Conservation (phyloP, 2,797 vertebrate genomes). For the Tolypeutes matacus region DNA sequence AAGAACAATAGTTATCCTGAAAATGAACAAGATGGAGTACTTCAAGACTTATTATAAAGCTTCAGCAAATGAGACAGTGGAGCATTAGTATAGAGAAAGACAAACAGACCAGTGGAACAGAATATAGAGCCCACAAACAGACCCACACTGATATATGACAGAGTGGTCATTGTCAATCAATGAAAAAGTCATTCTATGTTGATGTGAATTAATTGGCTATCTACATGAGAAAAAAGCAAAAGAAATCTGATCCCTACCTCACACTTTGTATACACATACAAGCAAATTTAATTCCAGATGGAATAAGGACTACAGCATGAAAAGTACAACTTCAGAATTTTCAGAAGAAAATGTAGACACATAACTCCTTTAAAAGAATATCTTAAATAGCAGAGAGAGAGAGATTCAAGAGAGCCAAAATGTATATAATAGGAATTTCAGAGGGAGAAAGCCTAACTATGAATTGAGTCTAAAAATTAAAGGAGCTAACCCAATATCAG, state of each 20-base stretch:
- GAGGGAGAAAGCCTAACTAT: background rate
- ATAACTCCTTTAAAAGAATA: background rate
- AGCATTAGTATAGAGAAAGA: background rate
- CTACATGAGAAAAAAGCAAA: background rate
- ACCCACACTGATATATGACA: background rate
- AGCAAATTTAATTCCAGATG: background rate
- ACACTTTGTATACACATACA: background rate
- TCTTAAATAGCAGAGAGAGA: too few species aligned
- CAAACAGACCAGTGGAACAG: background rate
- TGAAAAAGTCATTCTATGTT: background rate
- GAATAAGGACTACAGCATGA: background rate
- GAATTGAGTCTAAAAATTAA: conserved; percentile 12
- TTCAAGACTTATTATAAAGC: background rate
- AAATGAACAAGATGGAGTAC: background rate
- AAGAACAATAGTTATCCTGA: background rate
- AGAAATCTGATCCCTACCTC: background rate
- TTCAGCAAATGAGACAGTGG: background rate
- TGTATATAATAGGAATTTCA: background rate
- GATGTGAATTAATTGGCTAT: background rate
- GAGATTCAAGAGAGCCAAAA: too few species aligned
- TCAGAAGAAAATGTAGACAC: conserved; percentile 18
- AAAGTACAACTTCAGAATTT: conserved; percentile 42
- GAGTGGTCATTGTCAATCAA: background rate
- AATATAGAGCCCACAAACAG: background rate
- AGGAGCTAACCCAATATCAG: background rate